A percentile compares a stretch with the other conserved stretches of the same genome.
Conservation (phyloP, 2,888 invertebrate species). For the Frankliniella fusca region DNA sequence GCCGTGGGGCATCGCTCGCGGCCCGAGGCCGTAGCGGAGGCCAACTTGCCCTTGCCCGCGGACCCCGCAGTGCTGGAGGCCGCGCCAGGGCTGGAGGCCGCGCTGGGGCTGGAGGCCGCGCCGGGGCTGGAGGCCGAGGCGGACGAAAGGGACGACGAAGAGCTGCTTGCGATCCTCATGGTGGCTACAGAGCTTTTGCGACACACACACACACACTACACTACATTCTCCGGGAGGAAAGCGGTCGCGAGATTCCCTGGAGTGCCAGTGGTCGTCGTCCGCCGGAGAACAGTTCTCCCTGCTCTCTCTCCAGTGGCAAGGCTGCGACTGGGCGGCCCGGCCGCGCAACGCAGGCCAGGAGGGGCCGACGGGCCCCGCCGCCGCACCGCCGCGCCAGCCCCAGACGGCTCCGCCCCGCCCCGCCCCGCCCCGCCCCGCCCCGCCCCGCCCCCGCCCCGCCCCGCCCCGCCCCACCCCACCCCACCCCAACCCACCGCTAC, state of each 20-base stretch:
- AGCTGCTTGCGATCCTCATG: conserved; percentile 12
- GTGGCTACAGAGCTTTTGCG: neutral
- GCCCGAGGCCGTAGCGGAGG: neutral
- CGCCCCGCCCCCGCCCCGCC: neutral
- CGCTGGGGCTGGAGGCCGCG: neutral
- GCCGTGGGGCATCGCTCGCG: neutral
- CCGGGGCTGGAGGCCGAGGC: conserved; percentile 8
- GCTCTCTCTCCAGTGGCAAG: neutral
- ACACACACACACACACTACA: neutral
- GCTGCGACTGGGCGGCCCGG: neutral
- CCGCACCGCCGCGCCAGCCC: neutral
- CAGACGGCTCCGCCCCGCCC: neutral
- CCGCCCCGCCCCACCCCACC: neutral
- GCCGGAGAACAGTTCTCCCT: neutral
- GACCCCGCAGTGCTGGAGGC: neutral
- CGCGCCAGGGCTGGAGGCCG: neutral
- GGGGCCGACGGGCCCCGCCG: too few species aligned
- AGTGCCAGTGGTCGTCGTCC: too few species aligned
- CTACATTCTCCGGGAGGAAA: too few species aligned
- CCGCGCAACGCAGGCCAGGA: neutral
- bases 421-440: neutral
- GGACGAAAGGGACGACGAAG: conserved; percentile 4
- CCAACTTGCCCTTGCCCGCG: neutral
- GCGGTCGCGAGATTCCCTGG: too few species aligned
- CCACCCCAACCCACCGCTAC: neutral